Evolutionary conservation across 2,888 invertebrate species (phyloP).

Genomic region (Temnothorax rugatulus): DNA sequence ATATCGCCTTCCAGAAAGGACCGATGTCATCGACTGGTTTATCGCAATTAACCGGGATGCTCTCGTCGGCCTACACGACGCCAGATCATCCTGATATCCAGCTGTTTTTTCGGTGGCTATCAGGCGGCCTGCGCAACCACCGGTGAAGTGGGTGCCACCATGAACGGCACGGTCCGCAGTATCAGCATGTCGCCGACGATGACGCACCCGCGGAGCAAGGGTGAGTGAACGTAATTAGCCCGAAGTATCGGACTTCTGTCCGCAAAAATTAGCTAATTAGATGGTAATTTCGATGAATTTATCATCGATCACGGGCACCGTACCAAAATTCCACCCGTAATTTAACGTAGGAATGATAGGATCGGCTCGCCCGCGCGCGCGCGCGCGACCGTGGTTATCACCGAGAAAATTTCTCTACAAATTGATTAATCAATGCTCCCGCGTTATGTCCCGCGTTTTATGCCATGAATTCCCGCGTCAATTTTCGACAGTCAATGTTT

Average conservation of each 20-base stretch:
- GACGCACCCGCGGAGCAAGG: constrained; percentile 90
- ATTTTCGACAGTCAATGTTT: constrained; percentile 5
- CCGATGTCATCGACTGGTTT: constrained; percentile 90
- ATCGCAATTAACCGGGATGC: constrained; percentile 89
- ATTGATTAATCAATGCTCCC: constrained; percentile 26
- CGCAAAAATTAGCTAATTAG: constrained; percentile 12
- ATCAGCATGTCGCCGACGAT: constrained; percentile 88
- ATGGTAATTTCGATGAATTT: constrained; percentile 30
- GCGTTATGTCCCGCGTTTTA: neutral
- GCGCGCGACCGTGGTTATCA: neutral
- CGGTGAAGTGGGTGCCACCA: constrained; percentile 86
- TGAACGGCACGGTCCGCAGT: constrained; percentile 81
- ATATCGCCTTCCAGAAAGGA: constrained; percentile 88
- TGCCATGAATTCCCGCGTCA: neutral
- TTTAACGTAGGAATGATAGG: constrained; percentile 26
- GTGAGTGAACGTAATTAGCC: constrained; percentile 78
- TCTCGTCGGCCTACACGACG: constrained; percentile 89
- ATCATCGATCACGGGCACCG: neutral
- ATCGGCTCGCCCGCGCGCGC: no score
- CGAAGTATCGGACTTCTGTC: neutral
- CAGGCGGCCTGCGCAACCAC: constrained; percentile 88
- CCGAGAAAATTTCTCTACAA: constrained; percentile 24
- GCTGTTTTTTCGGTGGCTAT: constrained; percentile 90
- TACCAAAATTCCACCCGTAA: constrained; percentile 15
- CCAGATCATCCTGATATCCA: constrained; percentile 89